Base-by-base conservation (phyloP, 2,888 invertebrate species). In the Heteropelma amictum region DNA sequence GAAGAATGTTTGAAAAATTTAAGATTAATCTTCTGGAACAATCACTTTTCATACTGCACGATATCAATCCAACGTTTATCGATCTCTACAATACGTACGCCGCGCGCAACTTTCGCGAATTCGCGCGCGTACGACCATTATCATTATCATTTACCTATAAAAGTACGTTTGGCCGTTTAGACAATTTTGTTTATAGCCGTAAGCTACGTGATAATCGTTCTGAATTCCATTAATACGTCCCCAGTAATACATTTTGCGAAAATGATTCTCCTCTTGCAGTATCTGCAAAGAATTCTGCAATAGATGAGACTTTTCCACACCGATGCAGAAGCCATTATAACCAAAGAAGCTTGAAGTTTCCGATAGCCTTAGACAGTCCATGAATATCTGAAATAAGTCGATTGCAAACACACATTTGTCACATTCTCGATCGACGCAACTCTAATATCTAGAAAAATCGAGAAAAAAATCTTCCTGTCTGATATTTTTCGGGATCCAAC, bases 261-360 rank as follows among this genome's bases (percentile, higher is more conserved):
- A 96, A 87, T 96, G 96, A 89, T 97, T 96, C 86, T 97, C 96
- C 77, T 93, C 93, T 89, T 97, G 94, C 38, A 97, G 90, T 67
- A 96, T 90, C 0, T 94, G 91, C 3, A 97, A 89, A 0, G 97
- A 95, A 85, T 95, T 95, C 85, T 95, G 93, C 10, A 97, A 89
- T 65, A 94, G 81, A 0, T 93, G 90, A 74, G 94, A 92, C 82
- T 95, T 93, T 89, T 97, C 96, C 2, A 92, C 92, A 51, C 93
- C 93, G 23, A 96, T 87, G 85, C 93, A 92, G 79, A 93, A 90
- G 7, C 96, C 97, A 76, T 92, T 93, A 61, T 91, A 90, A 35
- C 92, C 92, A 65, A 92, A 87, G 77, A 90, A 90, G 78, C 93
- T 92, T 68, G 92, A 84, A 77, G 89, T 90, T 40, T 91, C 89